phyloP scores from a whole-genome alignment of 2,113 vertebrate genomes.

The Bombycilla garrulus region DNA sequence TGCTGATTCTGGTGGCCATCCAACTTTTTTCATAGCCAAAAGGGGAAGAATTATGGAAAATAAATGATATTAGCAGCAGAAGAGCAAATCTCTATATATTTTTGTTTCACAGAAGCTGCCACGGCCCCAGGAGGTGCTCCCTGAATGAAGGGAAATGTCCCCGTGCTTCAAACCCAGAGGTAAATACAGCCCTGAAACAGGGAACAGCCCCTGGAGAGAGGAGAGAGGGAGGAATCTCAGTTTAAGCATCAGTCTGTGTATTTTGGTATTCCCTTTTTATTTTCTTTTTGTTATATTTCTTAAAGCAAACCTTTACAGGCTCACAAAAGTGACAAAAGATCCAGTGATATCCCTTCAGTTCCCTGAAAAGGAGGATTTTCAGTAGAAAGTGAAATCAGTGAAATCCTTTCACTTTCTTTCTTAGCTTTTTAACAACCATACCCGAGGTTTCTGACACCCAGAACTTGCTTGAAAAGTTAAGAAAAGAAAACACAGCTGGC shows the following conservation, averaged over 20 bases:
- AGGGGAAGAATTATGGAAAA: accelerated
- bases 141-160: not conserved
- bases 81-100: accelerated
- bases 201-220: not conserved
- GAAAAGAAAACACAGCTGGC: slow-evolving; percentile 15
- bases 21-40: accelerated
- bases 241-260: not conserved
- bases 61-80: not conserved
- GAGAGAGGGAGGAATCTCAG: not conserved
- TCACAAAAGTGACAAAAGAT: slow-evolving; percentile 24
- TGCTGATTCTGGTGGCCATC: accelerated
- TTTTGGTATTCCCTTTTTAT: not conserved
- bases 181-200: not conserved
- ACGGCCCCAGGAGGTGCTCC: not conserved
- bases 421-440: slow-evolving; percentile 1
- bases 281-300: not conserved
- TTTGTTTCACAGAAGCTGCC: not conserved
- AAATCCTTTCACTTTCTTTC: slow-evolving; percentile 14
- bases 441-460: not conserved
- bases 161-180: not conserved
- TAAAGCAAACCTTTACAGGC: not conserved
- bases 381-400: not conserved
- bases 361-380: slow-evolving; percentile 12
- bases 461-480: not conserved
- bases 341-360: not conserved